Percentiles rank a stretch among this genome's conserved stretches.
phyloP scores from a whole-genome alignment of 2,888 invertebrate genomes.

The Podotricha telesiphe region DNA sequence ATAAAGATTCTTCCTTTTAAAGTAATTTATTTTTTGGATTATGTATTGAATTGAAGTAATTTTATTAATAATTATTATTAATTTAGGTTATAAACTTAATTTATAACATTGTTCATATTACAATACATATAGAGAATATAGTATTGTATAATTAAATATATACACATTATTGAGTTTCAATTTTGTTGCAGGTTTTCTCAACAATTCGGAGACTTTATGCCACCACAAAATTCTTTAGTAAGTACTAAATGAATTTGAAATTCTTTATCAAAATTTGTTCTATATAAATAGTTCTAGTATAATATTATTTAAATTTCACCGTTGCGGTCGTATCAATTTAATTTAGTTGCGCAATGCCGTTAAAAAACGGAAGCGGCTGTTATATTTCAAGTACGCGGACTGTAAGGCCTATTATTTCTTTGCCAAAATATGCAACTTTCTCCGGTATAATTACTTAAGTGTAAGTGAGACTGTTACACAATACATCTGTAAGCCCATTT shows the following conservation, averaged over 20 bases:
- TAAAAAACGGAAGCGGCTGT: slow-evolving; percentile 60
- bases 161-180: no score
- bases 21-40: background rate
- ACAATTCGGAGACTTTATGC: slow-evolving; percentile 68
- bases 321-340: slow-evolving; percentile 24
- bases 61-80: no score
- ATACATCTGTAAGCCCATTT: slow-evolving; percentile 58
- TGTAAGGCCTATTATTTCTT: slow-evolving; percentile 67
- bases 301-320: background rate
- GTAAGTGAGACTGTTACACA: slow-evolving; percentile 58
- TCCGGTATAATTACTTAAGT: slow-evolving; percentile 67
- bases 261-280: slow-evolving; percentile 19
- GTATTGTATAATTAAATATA: background rate
- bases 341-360: slow-evolving; percentile 54
- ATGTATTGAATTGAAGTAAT: no score
- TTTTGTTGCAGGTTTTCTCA: slow-evolving; percentile 73
- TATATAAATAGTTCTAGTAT: background rate
- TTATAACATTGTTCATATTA: background rate
- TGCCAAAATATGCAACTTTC: slow-evolving; percentile 77
- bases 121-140: background rate
- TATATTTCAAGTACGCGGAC: slow-evolving; percentile 50
- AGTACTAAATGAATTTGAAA: slow-evolving; percentile 51
- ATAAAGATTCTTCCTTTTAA: no score
- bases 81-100: background rate
- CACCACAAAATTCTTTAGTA: slow-evolving; percentile 67